phyloP scores from a whole-genome alignment of 2,888 invertebrate species.

The Drosophila paranaensis region DNA sequence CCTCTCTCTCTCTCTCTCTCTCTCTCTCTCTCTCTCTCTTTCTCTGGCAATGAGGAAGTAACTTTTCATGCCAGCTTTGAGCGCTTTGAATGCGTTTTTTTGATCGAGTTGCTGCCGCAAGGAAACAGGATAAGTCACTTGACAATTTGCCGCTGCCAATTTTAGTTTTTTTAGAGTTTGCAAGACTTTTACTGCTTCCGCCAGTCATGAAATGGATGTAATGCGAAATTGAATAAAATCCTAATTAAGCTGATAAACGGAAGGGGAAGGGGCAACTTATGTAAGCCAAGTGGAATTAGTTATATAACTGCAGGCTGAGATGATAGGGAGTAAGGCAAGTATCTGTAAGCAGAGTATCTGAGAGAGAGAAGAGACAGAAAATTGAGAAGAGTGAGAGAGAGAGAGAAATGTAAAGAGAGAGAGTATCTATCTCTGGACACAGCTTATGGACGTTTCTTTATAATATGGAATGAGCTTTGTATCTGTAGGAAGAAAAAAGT shows the following conservation, averaged over 20 bases:
- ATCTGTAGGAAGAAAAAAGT: too few relatives aligned
- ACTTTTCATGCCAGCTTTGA: slow-evolving; percentile 72
- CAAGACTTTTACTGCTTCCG: slow-evolving; percentile 44
- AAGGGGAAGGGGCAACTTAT: background rate
- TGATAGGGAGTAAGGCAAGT: too few relatives aligned
- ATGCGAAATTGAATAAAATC: slow-evolving; percentile 13
- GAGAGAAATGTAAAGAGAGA: background rate
- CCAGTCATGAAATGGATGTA: slow-evolving; percentile 7
- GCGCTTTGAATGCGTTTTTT: slow-evolving; percentile 47
- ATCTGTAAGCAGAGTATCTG: too few relatives aligned
- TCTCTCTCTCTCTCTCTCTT: slow-evolving; percentile 2
- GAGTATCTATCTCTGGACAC: too few relatives aligned
- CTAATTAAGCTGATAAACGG: background rate
- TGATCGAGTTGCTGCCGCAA: slow-evolving; percentile 52
- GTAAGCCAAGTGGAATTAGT: background rate
- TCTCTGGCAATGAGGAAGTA: slow-evolving; percentile 76
- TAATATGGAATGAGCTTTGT: too few relatives aligned
- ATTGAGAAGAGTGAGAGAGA: background rate
- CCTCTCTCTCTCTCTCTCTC: background rate
- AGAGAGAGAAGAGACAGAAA: background rate
- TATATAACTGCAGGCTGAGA: background rate
- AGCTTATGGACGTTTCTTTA: too few relatives aligned
- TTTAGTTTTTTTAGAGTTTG: slow-evolving; percentile 8
- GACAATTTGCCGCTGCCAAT: slow-evolving; percentile 60
- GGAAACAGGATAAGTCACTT: slow-evolving; percentile 73